Percentiles rank a stretch among this genome's conserved stretches.
phyloP scores from a whole-genome alignment of 2,113 vertebrate genomes.

The Trogon surrucura region DNA sequence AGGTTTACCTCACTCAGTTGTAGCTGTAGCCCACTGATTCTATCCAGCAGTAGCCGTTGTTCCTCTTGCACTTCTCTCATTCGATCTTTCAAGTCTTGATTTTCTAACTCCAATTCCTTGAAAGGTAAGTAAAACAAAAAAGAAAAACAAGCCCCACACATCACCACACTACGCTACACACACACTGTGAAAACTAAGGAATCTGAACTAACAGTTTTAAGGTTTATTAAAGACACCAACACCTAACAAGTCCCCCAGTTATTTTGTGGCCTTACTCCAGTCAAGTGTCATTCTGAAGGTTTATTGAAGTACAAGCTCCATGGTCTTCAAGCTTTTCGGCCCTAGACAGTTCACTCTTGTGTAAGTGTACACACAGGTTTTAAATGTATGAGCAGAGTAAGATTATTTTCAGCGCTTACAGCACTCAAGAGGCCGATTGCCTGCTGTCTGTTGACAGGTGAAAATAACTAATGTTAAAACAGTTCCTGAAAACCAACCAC shows the following conservation, averaged over 20 bases:
- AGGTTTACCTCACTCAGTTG: conserved; percentile 87
- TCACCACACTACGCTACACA: neutral
- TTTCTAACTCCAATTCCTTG: conserved; percentile 90
- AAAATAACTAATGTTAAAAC: neutral
- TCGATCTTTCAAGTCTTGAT: conserved; percentile 86
- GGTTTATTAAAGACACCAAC: neutral
- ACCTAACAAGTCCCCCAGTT: neutral
- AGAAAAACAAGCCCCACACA: neutral
- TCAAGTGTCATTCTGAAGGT: neutral
- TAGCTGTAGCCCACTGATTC: conserved; percentile 86
- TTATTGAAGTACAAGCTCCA: neutral
- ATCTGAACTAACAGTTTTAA: neutral
- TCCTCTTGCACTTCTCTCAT: conserved; percentile 89
- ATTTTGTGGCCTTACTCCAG: neutral
- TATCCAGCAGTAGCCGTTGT: conserved; percentile 85
- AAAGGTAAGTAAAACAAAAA: neutral
- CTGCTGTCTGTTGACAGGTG: neutral
- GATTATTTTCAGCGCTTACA: neutral
- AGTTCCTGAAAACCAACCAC: neutral
- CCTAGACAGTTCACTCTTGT: neutral
- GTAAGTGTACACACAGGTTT: neutral
- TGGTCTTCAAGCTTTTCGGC: neutral
- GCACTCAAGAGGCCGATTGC: neutral
- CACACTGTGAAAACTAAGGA: neutral
- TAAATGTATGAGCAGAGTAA: neutral